phyloP scores from a whole-genome alignment of 2,113 vertebrate species.

The Tachysurus fulvidraco region DNA sequence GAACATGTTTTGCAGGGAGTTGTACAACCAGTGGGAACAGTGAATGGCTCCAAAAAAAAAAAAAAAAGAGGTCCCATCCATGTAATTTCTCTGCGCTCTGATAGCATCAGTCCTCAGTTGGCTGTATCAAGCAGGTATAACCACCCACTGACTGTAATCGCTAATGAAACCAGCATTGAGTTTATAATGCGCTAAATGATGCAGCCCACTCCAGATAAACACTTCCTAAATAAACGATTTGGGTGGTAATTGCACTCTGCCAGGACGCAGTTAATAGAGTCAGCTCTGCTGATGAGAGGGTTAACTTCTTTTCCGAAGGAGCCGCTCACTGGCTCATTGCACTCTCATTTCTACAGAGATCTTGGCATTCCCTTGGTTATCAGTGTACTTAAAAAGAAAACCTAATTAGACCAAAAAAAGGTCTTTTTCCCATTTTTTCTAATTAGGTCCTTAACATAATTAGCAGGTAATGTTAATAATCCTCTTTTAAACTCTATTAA shows the following conservation, averaged over 20 bases:
- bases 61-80: conserved; percentile 72
- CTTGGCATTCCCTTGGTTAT: conserved; percentile 80
- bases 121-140: conserved; percentile 74
- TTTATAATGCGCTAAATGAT: conserved; percentile 81
- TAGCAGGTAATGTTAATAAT: conserved; percentile 98
- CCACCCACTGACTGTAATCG: conserved; percentile 77
- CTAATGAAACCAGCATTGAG: conserved; percentile 79
- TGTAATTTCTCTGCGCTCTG: conserved; percentile 69
- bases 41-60: conserved; percentile 69
- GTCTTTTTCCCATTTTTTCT: conserved; percentile 81
- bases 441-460: conserved; percentile 98
- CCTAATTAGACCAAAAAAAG: conserved; percentile 87
- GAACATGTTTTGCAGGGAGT: conserved; percentile 54
- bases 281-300: conserved; percentile 74
- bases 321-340: conserved; percentile 77
- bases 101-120: conserved; percentile 69
- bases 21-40: conserved; percentile 65
- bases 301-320: conserved; percentile 78
- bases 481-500: conserved; percentile 96
- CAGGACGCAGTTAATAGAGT: conserved; percentile 75
- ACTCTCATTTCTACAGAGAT: conserved; percentile 78
- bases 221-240: conserved; percentile 80
- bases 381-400: conserved; percentile 84
- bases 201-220: conserved; percentile 78
- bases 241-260: conserved; percentile 77